These are phyloP conservation scores for Cheiracanthium punctorium DNA, from an alignment of 2,888 invertebrate genomes.

Conservation along the genomic window DNA sequence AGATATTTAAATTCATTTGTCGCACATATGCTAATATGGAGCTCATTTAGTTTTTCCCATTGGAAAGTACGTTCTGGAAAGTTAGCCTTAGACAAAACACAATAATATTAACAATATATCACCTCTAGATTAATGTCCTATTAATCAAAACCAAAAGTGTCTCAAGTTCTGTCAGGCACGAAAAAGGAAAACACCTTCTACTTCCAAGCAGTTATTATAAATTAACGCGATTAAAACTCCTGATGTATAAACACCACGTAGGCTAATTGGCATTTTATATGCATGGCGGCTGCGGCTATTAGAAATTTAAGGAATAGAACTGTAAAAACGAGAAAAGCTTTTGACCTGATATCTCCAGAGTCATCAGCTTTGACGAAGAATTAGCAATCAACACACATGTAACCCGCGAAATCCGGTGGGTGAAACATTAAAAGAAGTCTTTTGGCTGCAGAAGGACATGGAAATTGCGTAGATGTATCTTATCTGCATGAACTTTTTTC, in stretches of 20 bases:
- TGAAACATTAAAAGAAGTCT: background rate
- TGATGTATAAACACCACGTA: slow-evolving; percentile 38
- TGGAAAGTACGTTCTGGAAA: no score
- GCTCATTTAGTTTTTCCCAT: no score
- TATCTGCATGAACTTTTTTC: background rate
- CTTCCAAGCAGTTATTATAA: background rate
- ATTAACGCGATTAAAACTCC: slow-evolving; percentile 27
- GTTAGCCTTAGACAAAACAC: no score
- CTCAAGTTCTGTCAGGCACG: background rate
- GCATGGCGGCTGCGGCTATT: slow-evolving; percentile 30
- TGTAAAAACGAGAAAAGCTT: slow-evolving; percentile 11
- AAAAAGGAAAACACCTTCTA: background rate
- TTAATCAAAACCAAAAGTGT: background rate
- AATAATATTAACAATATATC: background rate
- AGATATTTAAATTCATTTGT: no score
- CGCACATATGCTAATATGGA: no score
- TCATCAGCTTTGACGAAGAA: slow-evolving; percentile 44
- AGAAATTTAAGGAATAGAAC: slow-evolving; percentile 28
- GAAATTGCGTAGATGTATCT: background rate
- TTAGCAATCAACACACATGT: slow-evolving; percentile 61
- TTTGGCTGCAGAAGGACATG: background rate
- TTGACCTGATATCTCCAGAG: slow-evolving; percentile 51
- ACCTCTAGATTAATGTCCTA: background rate
- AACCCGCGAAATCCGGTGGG: slow-evolving; percentile 36
- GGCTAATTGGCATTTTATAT: slow-evolving; percentile 64